Base-by-base conservation (phyloP, 2,797 vertebrate species). In the Oryzias dopingdopingensis region DNA sequence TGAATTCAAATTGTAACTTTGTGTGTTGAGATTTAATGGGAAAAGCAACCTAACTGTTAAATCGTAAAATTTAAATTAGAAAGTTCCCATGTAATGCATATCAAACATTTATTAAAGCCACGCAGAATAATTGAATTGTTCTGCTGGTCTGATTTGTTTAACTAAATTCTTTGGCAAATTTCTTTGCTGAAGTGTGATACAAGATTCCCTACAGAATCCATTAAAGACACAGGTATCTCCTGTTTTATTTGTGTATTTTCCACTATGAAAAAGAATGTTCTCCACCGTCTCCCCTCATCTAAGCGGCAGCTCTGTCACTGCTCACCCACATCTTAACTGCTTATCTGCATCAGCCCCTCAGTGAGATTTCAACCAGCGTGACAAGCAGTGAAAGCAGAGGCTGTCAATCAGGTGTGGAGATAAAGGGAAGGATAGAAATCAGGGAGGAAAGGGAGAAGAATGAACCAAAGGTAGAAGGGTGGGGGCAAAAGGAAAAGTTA, bases 61-160 rank as follows among this genome's bases (percentile, higher is more conserved):
- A 94, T 94, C 90, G 93, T 94, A 94, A 95, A 94, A 94, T 94
- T 92, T 92, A 93, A 94, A 95, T 95, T 93, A 94, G 79, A 77
- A 83, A 77, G 74, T 84, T 90, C 84, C 92, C 92, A 91, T 94
- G 92, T 94, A 94, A 94, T 92, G 91, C 93, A 93, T 90, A 91
- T 91, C 92, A 92, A 94, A 93, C 92, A 94, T 94, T 94, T 95
- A 96, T 95, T 95, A 95, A 94, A 94, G 92, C 91, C 81, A 81
- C 68, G 87, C 91, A 87, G 92, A 94, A 94, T 96, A 97, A 97
- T 95, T 96, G 93, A 98, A 96, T 96, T 96, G 94, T 96, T 94
- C 93, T 92, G 93, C 92, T 81, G 91, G 90, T 91, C 90, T 89
- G 92, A 92, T 94, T 94, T 95, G 92, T 95, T 95, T 92, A 93